A percentile compares a stretch with the other conserved stretches of the same genome.
Conservation (phyloP, 2,113 vertebrate genomes). For the Protobothrops flavoviridis region DNA sequence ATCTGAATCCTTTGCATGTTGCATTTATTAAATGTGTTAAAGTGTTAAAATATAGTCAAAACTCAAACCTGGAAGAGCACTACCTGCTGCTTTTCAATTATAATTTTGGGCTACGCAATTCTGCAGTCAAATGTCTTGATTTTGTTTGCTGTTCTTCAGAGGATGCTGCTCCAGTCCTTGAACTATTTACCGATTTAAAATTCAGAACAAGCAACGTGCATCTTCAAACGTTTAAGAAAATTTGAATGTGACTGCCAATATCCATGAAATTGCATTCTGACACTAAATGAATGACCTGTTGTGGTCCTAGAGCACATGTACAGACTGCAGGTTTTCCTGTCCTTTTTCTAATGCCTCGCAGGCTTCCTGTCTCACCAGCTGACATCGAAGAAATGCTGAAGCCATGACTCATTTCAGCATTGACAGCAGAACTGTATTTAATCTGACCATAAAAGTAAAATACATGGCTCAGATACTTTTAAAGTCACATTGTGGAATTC, state of each 20-base stretch:
- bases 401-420: conserved; percentile 70
- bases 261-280: conserved; percentile 45
- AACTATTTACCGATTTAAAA: neutral
- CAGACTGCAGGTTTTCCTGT: conserved; percentile 71
- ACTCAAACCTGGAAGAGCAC: neutral
- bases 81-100: neutral
- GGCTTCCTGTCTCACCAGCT: conserved; percentile 73
- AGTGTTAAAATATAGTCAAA: neutral
- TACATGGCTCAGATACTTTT: conserved; percentile 19
- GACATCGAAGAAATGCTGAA: conserved; percentile 72
- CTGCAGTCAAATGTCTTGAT: neutral
- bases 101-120: neutral
- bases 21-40: neutral
- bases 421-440: conserved; percentile 56
- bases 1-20: neutral
- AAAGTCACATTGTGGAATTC: neutral
- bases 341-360: conserved; percentile 66
- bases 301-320: conserved; percentile 67
- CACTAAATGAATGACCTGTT: conserved; percentile 70
- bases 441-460: conserved; percentile 47
- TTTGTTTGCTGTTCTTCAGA: neutral
- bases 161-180: neutral
- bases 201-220: conserved; percentile 19
- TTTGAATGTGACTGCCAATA: conserved; percentile 27
- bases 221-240: conserved; percentile 16